Evolutionary conservation across 1,140 invertebrate species (phyloP).

Genomic region (Sycophaga agraensis): DNA sequence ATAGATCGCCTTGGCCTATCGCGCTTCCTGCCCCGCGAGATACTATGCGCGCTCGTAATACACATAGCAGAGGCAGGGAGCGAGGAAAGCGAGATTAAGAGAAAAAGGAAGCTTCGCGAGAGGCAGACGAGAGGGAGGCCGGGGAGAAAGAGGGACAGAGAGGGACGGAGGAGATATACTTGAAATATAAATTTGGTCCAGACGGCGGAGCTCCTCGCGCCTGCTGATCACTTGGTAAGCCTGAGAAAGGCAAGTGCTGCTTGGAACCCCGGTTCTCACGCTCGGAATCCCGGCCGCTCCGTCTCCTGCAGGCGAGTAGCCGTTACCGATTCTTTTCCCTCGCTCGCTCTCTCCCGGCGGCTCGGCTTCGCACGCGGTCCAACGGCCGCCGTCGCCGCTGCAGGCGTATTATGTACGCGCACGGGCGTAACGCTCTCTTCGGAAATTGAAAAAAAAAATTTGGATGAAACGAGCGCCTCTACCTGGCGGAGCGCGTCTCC

Average conservation of each 20-base stretch:
- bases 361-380: no score
- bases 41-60: no score
- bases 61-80: no score
- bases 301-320: conserved; percentile 28
- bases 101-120: neutral
- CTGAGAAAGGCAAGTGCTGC: conserved; percentile 48
- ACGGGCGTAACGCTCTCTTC: neutral
- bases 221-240: conserved; percentile 47
- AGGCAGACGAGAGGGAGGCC: neutral
- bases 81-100: neutral
- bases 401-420: no score
- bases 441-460: no score
- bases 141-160: neutral
- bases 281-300: conserved; percentile 41
- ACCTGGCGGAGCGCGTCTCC: no score
- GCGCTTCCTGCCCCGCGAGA: no score
- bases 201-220: conserved; percentile 44
- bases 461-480: no score
- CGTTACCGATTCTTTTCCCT: conserved; percentile 14
- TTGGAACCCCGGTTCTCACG: conserved; percentile 50
- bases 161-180: no score
- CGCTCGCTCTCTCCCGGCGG: neutral
- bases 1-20: no score
- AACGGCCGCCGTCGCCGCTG: no score
- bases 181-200: no score